Base-by-base conservation (phyloP, 2,888 invertebrate genomes). In the Margaritifera margaritifera region DNA sequence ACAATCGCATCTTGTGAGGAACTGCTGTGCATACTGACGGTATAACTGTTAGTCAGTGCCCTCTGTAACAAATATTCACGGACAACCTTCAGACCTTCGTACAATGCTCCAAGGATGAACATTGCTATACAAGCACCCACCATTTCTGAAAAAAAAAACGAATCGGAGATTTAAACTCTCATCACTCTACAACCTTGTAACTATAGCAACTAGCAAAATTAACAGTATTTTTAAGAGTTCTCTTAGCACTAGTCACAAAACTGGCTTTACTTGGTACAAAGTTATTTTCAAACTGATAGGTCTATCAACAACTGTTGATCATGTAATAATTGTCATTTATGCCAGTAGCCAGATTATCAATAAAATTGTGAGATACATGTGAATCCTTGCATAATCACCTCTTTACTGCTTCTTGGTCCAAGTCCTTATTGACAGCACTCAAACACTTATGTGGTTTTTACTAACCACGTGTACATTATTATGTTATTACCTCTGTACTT, bases 71-170 rank as follows among this genome's bases (percentile, higher is more conserved):
- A 75, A 31, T 79, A 70, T 70, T 90, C 90, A 25, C 94, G 92
- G 80, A 93, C 94, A 91, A 96, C 97, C 91, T 98, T 99, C 4
- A 99, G 92, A 0, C 97, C 98, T 92, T 99, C 99, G 90, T 99
- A 99, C 42, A 97, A 91, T 65, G 97, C 93, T 8, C 97, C 97
- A 93, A 98, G 93, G 75, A 97, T 91, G 88, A 98, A 95, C 84
- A 99, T 95, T 60, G 94, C 95, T 77, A 98, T 91, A 92, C 97
- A 96, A 6, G 98, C 97, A 58, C 95, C 95, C 70, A 98, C 90
- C 82, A 99, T 92, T 24, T 79, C 88, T 88, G 82, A 1, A 80
- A 79, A 56, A 62, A 25, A 58, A 22, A 64, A 53, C 24, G 51
- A 55, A 51, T 15, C 31, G 25, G 53, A 8, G 6, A 66, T 52